Percentiles rank a stretch among this genome's conserved stretches.
phyloP scores from a whole-genome alignment of 2,113 vertebrate species.

The Calypte anna region DNA sequence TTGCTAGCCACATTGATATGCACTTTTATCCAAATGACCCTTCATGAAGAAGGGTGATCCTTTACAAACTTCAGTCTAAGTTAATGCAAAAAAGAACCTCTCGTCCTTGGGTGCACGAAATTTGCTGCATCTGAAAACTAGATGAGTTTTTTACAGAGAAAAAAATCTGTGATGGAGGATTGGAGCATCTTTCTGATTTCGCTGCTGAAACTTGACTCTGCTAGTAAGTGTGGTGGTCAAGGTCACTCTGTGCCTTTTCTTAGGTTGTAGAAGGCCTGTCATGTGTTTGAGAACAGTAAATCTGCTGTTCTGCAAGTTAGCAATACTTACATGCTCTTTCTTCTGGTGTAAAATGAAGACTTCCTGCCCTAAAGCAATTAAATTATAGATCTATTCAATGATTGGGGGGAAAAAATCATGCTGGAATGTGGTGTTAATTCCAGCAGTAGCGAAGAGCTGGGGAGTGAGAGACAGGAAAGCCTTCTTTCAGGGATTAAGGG shows the following conservation, averaged over 20 bases:
- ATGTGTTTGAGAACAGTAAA: neutral
- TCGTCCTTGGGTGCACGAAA: neutral
- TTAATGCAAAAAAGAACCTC: neutral
- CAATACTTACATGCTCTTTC: neutral
- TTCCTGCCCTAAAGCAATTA: neutral
- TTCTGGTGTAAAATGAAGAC: neutral
- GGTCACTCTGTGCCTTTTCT: neutral
- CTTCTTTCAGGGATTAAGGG: neutral
- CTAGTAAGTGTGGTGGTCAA: neutral
- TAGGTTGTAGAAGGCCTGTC: neutral
- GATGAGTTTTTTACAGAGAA: neutral
- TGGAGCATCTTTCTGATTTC: neutral
- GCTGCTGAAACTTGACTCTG: neutral
- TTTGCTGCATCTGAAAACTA: neutral
- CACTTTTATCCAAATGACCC: neutral
- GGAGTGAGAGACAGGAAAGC: neutral
- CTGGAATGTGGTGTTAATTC: neutral
- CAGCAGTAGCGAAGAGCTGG: neutral
- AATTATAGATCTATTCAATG: neutral
- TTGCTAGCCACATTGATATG: neutral
- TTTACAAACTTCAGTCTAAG: neutral
- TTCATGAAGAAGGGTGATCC: neutral
- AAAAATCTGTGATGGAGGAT: neutral
- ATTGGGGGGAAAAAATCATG: rapidly evolving
- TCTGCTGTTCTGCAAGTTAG: neutral